Evolutionary conservation across 2,797 vertebrate genomes (phyloP), one percentile per base, ranked within the genome.

Genomic region (Micromesistius poutassou): DNA sequence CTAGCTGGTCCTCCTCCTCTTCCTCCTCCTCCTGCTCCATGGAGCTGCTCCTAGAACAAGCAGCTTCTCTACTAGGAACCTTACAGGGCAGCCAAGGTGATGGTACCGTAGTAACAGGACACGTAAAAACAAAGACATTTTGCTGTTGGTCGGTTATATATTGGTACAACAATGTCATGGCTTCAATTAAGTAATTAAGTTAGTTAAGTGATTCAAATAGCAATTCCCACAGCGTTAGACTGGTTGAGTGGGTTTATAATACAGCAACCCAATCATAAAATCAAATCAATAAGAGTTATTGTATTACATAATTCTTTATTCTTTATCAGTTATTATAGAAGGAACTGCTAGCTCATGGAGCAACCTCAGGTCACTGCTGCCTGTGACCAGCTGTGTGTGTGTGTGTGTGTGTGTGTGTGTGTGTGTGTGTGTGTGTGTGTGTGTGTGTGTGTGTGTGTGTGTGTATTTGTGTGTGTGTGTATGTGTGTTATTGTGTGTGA

Each of bases 391-490:
- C 38, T 74, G 73, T 74, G 35, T 74, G 36, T 74, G 73, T 74
- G 46, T 74, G 75, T 19, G n/a, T 78, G 77, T 40, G 3, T 46
- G 42, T 46, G 42, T 46, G 42, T 46, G 42, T 46, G 42, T 46
- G 42, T 13, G 42, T 46, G 10, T 46, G 40, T 13, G 10, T 46
- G 42, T 13, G 42, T 46, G 42, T 46, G 42, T 13, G 42, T 12
- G 12, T 46, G 42, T 13, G 36, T 36, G 36, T 36, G 36, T 10
- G 36, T 36, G 36, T 36, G 8, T 36, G 36, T 46, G 42, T 3
- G 10, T 13, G 42, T 46, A 13, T 70, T 4, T 70, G n/a, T 30
- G 10, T n/a, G 25, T n/a, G 66, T 25, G n/a, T 22, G 5, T 36
- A 1, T 36, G 66, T 25, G 66, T n/a, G 66, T 30, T 70, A n/a